Evolutionary conservation across 2,888 invertebrate genomes (phyloP), one percentile per base, ranked within the genome.

Genomic region (Stenotaenia linearis): DNA sequence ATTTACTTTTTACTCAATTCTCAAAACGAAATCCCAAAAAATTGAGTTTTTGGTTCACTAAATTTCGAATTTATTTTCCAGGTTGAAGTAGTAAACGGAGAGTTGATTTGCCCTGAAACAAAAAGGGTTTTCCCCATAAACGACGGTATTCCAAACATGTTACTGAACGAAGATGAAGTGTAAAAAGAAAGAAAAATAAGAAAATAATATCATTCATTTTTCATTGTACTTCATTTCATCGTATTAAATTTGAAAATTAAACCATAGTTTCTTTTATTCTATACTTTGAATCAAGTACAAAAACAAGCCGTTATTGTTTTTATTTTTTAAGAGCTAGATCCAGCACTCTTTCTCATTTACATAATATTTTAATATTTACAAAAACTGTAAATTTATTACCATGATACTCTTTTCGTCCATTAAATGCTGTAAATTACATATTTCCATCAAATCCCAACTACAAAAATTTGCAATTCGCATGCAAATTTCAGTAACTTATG

Each of bases 81-180:
- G 88, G 86, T 98, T 77, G 98, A 99, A 86, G 90, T 99, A 18
- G 90, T 97, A 82, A 95, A 95, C 86, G 99, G 98, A 0, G 91
- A 94, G 84, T 88, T 99, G 76, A 90, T 93, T 79, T 99, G 99
- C 86, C 99, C 99, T 0, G 99, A 99, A 88, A 95, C 97, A 5
- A 96, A 96, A 9, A 89, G 98, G 84, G 92, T 93, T 85, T 99
- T 99, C 87, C 96, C 97, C 4, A 97, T 99, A 80, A 91, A 90
- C 75, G 94, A 97, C 86, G 98, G 99, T 78, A 98, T 99, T 84
- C 98, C 99, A 40, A 99, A 99, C 86, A 98, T 99, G 98, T 88
- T 99, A 81, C 88, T 97, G 79, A 97, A 97, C 84, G 98, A 99
- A 89, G 96, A 97, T 85, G 98, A 99, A 91, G 93, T 97, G 18